Evolutionary conservation across 1,140 invertebrate species (phyloP), one percentile per base, ranked within the genome.

Genomic region (Oryzaephilus surinamensis): DNA sequence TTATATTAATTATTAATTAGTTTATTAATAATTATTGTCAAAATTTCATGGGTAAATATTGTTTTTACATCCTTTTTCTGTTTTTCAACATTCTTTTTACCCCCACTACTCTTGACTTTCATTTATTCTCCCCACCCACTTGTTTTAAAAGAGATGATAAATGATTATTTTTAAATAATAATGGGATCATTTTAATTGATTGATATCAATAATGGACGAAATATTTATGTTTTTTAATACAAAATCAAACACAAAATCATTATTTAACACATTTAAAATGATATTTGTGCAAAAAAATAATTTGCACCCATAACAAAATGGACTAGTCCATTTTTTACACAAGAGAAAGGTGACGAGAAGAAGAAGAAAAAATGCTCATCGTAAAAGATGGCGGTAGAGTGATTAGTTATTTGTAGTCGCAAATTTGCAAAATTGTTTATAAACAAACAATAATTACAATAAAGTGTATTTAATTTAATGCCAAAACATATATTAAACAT

Each of bases 371-470:
- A 46, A 51, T 48, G 43, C 36, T 47, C 51, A 52, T 52, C 52
- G 46, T 41, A 41, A 58, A 58, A 58, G 54, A 58, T 58, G 56
- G 56, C 56, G 54, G 56, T 51, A 35, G 35, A 44, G 41, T 54
- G 49, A 50, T 45, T 42, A 45, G 43, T 44, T 46, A 48, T 49
- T 46, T 54, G 39, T 47, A 38, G 45, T 58, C 55, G 56, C 56
- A 48, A 57, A 58, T 58, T 58, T 55, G 52, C 54, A 45, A 57
- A 58, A 37, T 58, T 54, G 47, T n/a, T n/a, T n/a, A n/a, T n/a
- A n/a, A n/a, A n/a, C n/a, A n/a, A n/a, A n/a, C n/a, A n/a, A n/a
- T n/a, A n/a, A n/a, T n/a, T n/a, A n/a, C n/a, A n/a, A n/a, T n/a
- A n/a, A n/a, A n/a, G n/a, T n/a, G n/a, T n/a, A n/a, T n/a, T n/a